These are phyloP conservation scores for Drosophila sechellia DNA, from an alignment of 1,140 invertebrate genomes.

Conservation along the genomic window DNA sequence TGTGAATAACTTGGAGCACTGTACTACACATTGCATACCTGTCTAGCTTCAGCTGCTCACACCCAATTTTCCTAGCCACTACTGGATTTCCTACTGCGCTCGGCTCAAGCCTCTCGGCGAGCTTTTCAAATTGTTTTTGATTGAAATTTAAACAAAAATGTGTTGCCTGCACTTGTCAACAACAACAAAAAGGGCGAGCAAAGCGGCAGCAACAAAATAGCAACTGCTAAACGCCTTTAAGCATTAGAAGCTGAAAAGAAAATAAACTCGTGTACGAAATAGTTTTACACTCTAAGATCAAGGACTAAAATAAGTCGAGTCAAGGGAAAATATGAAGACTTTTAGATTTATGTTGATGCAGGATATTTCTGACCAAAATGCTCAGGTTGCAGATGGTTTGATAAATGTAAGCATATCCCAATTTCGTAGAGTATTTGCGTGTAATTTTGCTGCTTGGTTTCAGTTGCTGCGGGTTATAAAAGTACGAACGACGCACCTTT, in stretches of 20 bases:
- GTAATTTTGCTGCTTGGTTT: neutral
- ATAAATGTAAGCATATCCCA: neutral
- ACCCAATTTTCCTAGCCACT: neutral
- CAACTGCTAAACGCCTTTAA: constrained; percentile 39
- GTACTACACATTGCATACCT: constrained; percentile 19
- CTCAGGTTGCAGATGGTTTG: too few species aligned
- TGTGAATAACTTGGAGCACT: constrained; percentile 30
- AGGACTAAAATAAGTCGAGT: neutral
- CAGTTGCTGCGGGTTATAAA: constrained; percentile 37
- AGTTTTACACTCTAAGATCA: neutral
- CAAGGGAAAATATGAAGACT: neutral
- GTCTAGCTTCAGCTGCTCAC: constrained; percentile 3
- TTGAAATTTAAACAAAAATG: constrained; percentile 75
- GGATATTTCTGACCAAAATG: too few species aligned
- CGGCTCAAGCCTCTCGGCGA: constrained; percentile 19
- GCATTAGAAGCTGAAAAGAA: constrained; percentile 18
- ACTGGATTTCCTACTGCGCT: neutral
- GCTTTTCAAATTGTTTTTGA: constrained; percentile 72
- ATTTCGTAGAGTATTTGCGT: constrained; percentile 13
- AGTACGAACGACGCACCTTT: constrained; percentile 46
- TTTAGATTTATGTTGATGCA: too few species aligned
- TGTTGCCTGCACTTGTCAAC: constrained; percentile 43
- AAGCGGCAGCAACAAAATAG: constrained; percentile 1
- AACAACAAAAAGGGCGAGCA: constrained; percentile 26
- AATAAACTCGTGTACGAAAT: neutral